Conservation (phyloP, 2,113 vertebrate species). For the Micronycteris hirsuta region DNA sequence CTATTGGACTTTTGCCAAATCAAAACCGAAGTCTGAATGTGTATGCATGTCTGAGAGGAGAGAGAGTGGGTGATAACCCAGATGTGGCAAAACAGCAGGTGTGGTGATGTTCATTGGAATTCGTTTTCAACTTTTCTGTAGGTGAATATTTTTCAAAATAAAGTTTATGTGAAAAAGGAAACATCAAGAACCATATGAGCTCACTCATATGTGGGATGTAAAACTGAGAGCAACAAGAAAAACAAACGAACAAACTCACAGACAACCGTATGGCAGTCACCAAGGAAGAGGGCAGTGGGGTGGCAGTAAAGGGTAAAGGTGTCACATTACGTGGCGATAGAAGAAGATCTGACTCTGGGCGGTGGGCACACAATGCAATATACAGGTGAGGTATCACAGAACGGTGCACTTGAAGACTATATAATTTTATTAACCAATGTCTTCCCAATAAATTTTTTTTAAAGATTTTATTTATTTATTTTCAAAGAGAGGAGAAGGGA, state of each 20-base stretch:
- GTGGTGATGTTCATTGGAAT: not conserved
- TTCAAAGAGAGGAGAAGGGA: too few species aligned
- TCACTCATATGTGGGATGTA: not conserved
- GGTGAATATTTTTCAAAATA: not conserved
- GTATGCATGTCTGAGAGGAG: not conserved
- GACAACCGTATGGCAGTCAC: not conserved
- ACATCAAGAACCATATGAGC: not conserved
- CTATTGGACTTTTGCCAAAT: not conserved
- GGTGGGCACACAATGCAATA: not conserved
- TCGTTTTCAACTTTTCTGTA: not conserved
- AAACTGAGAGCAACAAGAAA: not conserved
- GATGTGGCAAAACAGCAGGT: not conserved
- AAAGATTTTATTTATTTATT: not conserved
- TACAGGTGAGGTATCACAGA: not conserved
- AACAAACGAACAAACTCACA: not conserved
- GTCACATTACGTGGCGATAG: not conserved
- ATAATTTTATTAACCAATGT: not conserved
- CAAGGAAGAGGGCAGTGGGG: not conserved
- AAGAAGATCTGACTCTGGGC: not conserved
- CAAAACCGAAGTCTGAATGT: not conserved
- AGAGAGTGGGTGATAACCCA: not conserved
- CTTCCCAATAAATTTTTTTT: not conserved
- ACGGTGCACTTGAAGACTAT: not conserved
- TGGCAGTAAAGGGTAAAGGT: not conserved
- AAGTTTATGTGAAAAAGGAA: not conserved